Conservation (phyloP, 2,888 invertebrate genomes). For the Chalcosyrphus nemorum region DNA sequence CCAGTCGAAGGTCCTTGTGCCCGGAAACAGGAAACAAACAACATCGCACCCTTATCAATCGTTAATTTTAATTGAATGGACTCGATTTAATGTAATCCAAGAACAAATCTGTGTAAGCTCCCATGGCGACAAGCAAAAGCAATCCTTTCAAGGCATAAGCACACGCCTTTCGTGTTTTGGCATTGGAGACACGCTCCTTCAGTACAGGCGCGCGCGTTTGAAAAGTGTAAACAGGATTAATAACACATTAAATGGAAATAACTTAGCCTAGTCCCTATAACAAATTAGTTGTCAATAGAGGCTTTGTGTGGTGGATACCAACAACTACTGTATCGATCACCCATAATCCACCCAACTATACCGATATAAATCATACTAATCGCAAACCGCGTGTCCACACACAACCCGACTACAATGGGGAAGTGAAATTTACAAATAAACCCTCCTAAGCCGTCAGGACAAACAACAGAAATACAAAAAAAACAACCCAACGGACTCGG, state of each 20-base stretch:
- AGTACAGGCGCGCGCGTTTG: background rate
- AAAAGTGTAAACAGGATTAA: conserved; percentile 38
- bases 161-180: background rate
- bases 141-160: background rate
- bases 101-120: conserved; percentile 17
- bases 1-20: background rate
- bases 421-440: conserved; percentile 15
- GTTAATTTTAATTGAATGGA: conserved; percentile 32
- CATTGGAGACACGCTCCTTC: background rate
- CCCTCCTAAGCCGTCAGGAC: background rate
- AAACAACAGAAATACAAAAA: background rate
- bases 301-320: conserved; percentile 7
- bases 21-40: conserved; percentile 1
- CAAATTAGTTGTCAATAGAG: conserved; percentile 33
- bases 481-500: background rate
- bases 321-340: conserved; percentile 34
- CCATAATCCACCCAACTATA: conserved; percentile 4
- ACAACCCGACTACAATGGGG: conserved; percentile 1
- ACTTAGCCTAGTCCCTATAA: conserved; percentile 17
- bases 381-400: conserved; percentile 33
- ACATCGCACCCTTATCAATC: background rate
- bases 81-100: conserved; percentile 23
- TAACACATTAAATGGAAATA: conserved; percentile 34
- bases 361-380: conserved; percentile 63
- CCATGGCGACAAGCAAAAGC: background rate